Conservation (phyloP, 2,797 vertebrate species). For the Chaetophractus vellerosus region DNA sequence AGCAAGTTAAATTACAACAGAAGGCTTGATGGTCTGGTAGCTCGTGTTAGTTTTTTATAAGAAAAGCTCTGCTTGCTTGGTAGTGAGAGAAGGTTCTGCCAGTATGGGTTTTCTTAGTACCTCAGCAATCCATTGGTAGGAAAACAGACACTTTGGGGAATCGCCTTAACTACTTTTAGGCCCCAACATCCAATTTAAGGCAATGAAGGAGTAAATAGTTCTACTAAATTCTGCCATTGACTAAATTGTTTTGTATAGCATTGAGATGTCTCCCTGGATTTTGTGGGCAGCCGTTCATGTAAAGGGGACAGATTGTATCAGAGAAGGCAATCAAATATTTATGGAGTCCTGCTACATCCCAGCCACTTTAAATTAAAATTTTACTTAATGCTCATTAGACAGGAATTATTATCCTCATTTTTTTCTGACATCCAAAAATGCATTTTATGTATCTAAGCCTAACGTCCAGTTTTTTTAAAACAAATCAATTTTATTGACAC, state of each 20-base stretch:
- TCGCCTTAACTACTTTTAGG: not conserved
- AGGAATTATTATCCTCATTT: not conserved
- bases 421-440: no score
- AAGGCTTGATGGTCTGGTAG: not conserved
- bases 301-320: constrained; percentile 51
- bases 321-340: constrained; percentile 57
- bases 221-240: constrained; percentile 54
- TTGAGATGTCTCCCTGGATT: constrained; percentile 45
- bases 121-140: not conserved
- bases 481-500: no score
- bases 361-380: constrained; percentile 43
- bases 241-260: constrained; percentile 44
- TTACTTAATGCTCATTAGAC: constrained; percentile 12
- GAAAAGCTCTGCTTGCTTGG: not conserved
- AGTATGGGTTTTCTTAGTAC: not conserved
- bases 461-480: no score
- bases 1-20: not conserved
- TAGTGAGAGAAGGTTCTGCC: not conserved
- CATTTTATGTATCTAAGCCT: no score
- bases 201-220: constrained; percentile 25
- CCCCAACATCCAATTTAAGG: not conserved
- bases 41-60: constrained; percentile 36
- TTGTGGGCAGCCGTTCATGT: constrained; percentile 41
- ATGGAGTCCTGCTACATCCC: not conserved
- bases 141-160: constrained; percentile 44